A percentile compares a stretch with the other conserved stretches of the same genome.
These are phyloP conservation scores for Andrena camellia DNA, from an alignment of 2,888 invertebrate genomes.

Conservation along the genomic window DNA sequence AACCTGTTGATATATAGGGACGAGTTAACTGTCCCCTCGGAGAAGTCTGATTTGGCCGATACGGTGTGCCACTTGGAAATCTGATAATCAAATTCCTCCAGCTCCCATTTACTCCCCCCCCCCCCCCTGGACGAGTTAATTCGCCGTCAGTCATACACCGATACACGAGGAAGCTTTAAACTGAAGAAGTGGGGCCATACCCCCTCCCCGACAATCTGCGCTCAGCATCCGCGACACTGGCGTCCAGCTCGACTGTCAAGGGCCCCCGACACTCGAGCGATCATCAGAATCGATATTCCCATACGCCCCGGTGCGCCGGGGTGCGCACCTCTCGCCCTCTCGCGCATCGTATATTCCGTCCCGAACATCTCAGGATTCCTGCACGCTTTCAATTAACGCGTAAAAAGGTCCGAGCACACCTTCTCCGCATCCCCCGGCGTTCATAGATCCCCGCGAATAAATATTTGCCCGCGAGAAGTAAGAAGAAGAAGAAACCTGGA, in stretches of 20 bases:
- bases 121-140: too few species aligned
- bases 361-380: not conserved
- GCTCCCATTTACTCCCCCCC: too few species aligned
- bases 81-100: too few species aligned
- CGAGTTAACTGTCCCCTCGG: too few species aligned
- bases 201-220: not conserved
- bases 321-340: too few species aligned
- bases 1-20: too few species aligned
- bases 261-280: not conserved
- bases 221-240: slow-evolving; percentile 8
- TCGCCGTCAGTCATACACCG: too few species aligned
- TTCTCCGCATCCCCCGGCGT: not conserved
- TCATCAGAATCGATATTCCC: slow-evolving; percentile 52
- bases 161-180: too few species aligned
- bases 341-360: too few species aligned
- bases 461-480: slow-evolving; percentile 8
- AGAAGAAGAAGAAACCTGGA: not conserved
- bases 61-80: too few species aligned
- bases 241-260: not conserved
- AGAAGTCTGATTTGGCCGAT: too few species aligned
- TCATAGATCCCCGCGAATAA: slow-evolving; percentile 15
- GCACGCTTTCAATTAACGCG: slow-evolving; percentile 17
- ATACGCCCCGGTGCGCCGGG: slow-evolving; percentile 14
- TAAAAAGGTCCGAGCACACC: slow-evolving; percentile 1
- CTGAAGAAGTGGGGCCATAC: not conserved